Conservation (phyloP, 2,113 vertebrate species). For the Athene noctua region DNA sequence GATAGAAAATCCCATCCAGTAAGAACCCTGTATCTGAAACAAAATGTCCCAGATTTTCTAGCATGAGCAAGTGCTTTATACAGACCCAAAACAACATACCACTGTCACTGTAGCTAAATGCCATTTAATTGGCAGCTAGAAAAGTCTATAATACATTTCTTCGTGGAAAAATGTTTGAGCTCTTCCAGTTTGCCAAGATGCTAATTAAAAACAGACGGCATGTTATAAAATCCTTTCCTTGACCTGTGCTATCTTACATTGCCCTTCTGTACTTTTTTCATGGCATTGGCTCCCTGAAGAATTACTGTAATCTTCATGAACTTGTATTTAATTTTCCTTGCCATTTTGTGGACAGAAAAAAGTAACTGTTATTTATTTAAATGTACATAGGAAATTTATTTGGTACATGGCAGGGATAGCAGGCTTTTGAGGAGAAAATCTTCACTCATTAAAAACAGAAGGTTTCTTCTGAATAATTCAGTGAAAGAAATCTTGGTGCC, state of each 20-base stretch:
- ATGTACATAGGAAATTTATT: background rate
- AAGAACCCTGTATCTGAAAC: background rate
- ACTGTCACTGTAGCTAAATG: constrained; percentile 55
- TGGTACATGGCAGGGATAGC: background rate
- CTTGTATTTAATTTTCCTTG: constrained; percentile 4
- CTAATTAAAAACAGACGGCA: constrained; percentile 55
- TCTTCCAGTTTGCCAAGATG: constrained; percentile 50
- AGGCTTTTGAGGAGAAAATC: constrained; percentile 1
- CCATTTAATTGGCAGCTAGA: constrained; percentile 59
- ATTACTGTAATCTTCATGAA: constrained; percentile 19
- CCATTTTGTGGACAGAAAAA: background rate
- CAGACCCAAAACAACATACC: constrained; percentile 58
- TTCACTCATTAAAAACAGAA: background rate
- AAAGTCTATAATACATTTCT: constrained; percentile 49
- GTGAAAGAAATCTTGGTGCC: background rate
- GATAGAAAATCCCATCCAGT: constrained; percentile 9
- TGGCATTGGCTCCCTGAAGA: background rate
- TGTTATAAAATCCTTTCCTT: constrained; percentile 48
- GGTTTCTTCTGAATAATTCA: constrained; percentile 38
- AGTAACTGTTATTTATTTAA: constrained; percentile 24
- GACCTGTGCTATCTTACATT: constrained; percentile 50
- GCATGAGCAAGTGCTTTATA: constrained; percentile 14
- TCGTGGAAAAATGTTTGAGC: constrained; percentile 54
- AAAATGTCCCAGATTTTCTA: constrained; percentile 58
- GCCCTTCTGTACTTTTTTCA: constrained; percentile 47